Conservation (phyloP, 2,797 vertebrate species). For the Poeciliopsis paucimaculata region DNA sequence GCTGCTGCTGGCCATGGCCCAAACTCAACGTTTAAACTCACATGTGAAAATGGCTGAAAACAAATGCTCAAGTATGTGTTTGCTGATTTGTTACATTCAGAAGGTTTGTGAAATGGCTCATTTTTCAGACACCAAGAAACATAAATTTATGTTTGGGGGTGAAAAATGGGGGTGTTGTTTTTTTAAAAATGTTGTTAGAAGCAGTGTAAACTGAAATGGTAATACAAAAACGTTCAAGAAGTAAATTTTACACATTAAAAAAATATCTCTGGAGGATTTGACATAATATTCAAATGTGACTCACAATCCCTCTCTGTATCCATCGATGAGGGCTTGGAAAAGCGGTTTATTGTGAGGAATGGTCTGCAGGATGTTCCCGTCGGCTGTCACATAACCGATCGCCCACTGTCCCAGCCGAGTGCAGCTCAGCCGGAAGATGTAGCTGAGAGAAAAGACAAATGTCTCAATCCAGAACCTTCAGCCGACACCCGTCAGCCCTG, state of each 20-base stretch:
- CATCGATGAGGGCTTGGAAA: slow-evolving; percentile 98
- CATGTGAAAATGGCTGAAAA: too few species aligned
- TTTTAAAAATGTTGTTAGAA: too few species aligned
- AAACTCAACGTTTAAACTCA: too few species aligned
- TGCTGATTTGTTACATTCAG: too few species aligned
- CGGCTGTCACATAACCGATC: slow-evolving; percentile 97
- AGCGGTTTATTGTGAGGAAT: slow-evolving; percentile 99
- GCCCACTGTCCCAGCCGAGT: slow-evolving; percentile 98
- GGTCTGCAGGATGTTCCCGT: slow-evolving; percentile 98
- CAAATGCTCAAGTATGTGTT: too few species aligned
- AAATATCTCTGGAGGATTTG: background rate
- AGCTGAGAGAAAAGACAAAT: slow-evolving; percentile 76
- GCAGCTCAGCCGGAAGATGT: slow-evolving; percentile 97
- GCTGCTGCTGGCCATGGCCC: too few species aligned
- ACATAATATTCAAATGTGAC: slow-evolving; percentile 56
- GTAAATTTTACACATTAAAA: background rate
- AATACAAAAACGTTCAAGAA: too few species aligned
- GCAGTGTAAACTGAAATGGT: too few species aligned
- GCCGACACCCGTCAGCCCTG: background rate
- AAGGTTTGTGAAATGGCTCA: too few species aligned
- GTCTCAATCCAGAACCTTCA: background rate
- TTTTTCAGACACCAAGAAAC: too few species aligned
- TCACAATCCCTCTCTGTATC: slow-evolving; percentile 99
- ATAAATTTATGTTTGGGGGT: too few species aligned
- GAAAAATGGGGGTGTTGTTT: too few species aligned